phyloP scores from a whole-genome alignment of 2,888 invertebrate genomes.

The Beris chalybata region DNA sequence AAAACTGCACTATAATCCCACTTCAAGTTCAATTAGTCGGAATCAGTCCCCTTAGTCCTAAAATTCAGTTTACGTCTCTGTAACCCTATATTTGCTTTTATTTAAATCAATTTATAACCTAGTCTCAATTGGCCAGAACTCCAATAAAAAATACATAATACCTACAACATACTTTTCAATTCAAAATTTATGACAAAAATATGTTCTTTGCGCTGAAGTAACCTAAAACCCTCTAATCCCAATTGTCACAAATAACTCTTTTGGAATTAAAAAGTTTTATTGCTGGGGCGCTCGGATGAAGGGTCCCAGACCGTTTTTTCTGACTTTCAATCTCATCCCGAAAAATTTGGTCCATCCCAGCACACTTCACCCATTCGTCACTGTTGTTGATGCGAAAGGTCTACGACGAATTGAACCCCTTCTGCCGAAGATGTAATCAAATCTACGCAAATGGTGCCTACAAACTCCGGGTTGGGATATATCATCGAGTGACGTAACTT shows the following conservation, averaged over 20 bases:
- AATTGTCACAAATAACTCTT: constrained; percentile 24
- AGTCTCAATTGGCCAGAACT: too few relatives aligned
- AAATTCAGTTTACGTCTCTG: too few relatives aligned
- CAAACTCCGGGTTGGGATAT: background rate
- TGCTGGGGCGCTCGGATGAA: constrained; percentile 1
- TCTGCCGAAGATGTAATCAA: constrained; percentile 28
- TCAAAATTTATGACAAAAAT: constrained; percentile 17
- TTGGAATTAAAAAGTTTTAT: constrained; percentile 21
- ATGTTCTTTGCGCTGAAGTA: constrained; percentile 10
- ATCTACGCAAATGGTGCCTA: constrained; percentile 24
- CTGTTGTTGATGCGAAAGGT: background rate
- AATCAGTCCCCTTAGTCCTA: too few relatives aligned
- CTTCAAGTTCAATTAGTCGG: too few relatives aligned
- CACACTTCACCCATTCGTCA: constrained; percentile 24
- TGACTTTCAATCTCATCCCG: background rate
- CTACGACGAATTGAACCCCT: constrained; percentile 18
- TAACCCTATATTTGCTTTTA: too few relatives aligned
- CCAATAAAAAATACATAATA: too few relatives aligned
- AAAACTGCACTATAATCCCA: too few relatives aligned
- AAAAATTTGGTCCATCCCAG: background rate
- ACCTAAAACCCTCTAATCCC: constrained; percentile 17
- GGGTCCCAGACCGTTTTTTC: background rate
- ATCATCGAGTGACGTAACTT: background rate
- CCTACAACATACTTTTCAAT: constrained; percentile 1
- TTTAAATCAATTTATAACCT: too few relatives aligned